Percentiles rank a stretch among this genome's conserved stretches.
Conservation (phyloP, 2,888 invertebrate genomes). For the Hoplodrina ambigua region DNA sequence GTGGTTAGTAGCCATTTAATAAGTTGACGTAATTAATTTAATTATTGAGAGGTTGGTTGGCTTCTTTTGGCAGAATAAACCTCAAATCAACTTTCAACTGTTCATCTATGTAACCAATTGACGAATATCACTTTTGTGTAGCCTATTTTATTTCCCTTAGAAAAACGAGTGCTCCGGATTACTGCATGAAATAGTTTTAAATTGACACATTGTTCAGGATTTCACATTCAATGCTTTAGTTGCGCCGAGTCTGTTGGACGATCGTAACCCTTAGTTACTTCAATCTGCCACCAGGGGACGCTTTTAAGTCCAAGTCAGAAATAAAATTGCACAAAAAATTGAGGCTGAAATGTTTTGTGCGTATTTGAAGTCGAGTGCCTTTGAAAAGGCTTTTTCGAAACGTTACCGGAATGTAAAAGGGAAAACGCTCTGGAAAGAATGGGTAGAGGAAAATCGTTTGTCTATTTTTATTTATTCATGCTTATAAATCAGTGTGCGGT, state of each 20-base stretch:
- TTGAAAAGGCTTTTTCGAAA: slow-evolving; percentile 40
- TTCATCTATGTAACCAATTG: background rate
- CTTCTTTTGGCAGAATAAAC: no score
- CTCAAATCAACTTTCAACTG: background rate
- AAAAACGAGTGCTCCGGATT: slow-evolving; percentile 6
- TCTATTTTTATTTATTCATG: slow-evolving; percentile 23
- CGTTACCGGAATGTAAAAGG: slow-evolving; percentile 43
- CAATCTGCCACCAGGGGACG: slow-evolving; percentile 44
- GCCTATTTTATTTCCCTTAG: slow-evolving; percentile 9
- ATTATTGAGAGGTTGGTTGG: no score
- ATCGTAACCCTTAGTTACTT: slow-evolving; percentile 37
- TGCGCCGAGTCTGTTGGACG: slow-evolving; percentile 22
- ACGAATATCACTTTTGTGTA: slow-evolving; percentile 3
- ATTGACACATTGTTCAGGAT: slow-evolving; percentile 49
- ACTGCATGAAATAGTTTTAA: slow-evolving; percentile 31
- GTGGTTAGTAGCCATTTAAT: no score
- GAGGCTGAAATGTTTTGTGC: slow-evolving; percentile 40
- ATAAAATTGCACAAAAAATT: slow-evolving; percentile 50
- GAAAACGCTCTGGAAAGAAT: slow-evolving; percentile 31
- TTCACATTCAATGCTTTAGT: slow-evolving; percentile 22
- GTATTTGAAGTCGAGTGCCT: slow-evolving; percentile 38
- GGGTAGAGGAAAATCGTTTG: slow-evolving; percentile 25
- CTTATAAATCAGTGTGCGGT: slow-evolving; percentile 15
- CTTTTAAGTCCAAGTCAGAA: slow-evolving; percentile 45
- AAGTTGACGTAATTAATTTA: no score